These are phyloP conservation scores for Sarcophilus harrisii DNA, from an alignment of 2,797 vertebrate genomes.

Conservation along the genomic window DNA sequence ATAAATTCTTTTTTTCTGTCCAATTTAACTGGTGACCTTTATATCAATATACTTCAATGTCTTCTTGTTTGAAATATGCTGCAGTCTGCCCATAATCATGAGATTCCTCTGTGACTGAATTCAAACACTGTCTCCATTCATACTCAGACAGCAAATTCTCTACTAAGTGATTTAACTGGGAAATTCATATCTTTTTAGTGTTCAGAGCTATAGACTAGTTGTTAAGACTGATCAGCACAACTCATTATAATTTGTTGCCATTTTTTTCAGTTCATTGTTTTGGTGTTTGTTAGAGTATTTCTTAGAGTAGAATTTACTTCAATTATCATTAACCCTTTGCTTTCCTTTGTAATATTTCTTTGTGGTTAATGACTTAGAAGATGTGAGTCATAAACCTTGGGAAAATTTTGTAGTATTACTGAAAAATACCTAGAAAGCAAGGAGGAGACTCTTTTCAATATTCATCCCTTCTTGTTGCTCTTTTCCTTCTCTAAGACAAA, in stretches of 20 bases:
- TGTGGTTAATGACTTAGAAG: constrained; percentile 46
- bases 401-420: neutral
- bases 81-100: neutral
- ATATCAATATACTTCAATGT: neutral
- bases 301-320: neutral
- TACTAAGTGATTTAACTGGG: neutral
- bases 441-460: neutral
- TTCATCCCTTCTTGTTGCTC: neutral
- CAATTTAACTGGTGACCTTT: neutral
- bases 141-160: neutral
- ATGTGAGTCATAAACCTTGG: constrained; percentile 35
- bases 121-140: neutral
- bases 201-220: neutral
- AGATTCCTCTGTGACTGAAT: neutral
- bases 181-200: neutral
- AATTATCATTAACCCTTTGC: constrained; percentile 35
- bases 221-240: neutral
- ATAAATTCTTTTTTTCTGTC: neutral
- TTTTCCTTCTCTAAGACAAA: neutral
- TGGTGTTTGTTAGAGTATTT: neutral
- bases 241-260: constrained; percentile 31
- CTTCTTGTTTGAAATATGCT: neutral
- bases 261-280: constrained; percentile 24
- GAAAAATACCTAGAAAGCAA: neutral
- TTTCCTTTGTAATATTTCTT: neutral